Conservation (phyloP, 2,113 vertebrate species). For the Microtus ochrogaster region DNA sequence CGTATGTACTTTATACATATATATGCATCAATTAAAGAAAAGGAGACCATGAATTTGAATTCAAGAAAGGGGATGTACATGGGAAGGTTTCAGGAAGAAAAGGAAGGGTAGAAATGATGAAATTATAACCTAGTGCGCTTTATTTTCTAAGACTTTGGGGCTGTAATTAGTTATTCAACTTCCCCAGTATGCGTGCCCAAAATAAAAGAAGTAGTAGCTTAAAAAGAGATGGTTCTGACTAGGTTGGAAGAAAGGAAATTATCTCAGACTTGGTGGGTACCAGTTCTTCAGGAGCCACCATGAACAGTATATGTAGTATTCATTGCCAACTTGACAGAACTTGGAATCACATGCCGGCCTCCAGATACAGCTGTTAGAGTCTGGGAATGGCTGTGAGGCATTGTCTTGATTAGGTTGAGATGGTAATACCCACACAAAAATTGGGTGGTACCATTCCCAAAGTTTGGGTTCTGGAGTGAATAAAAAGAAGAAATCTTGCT, state of each 20-base stretch:
- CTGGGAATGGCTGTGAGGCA: background rate
- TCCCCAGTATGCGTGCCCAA: background rate
- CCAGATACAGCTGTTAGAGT: background rate
- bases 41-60: background rate
- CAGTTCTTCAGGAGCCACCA: background rate
- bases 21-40: background rate
- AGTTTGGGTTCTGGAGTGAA: background rate
- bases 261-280: background rate
- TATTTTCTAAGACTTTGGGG: background rate
- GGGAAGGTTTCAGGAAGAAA: background rate
- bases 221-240: background rate
- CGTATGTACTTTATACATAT: no score
- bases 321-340: background rate
- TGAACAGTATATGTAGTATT: background rate
- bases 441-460: no score
- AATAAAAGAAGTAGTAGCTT: background rate
- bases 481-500: background rate
- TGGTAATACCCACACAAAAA: background rate
- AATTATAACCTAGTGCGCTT: background rate
- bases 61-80: background rate
- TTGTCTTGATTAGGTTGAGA: background rate
- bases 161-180: conserved; percentile 24
- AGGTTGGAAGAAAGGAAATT: background rate
- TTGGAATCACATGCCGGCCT: background rate
- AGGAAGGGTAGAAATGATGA: background rate